These are phyloP conservation scores for Prionace glauca DNA, from an alignment of 2,797 vertebrate genomes.

Conservation along the genomic window DNA sequence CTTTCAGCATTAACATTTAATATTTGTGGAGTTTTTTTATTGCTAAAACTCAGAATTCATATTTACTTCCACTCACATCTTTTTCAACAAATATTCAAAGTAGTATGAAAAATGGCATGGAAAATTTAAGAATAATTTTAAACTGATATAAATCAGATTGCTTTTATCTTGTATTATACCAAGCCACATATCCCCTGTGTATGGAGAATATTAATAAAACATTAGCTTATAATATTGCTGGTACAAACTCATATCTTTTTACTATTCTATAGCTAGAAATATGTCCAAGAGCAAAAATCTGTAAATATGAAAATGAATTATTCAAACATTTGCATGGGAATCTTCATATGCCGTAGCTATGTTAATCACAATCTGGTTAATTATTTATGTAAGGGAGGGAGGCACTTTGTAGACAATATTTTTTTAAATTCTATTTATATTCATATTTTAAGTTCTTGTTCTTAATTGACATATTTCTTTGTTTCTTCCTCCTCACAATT, in stretches of 20 bases:
- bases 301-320: conserved; percentile 33
- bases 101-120: conserved; percentile 28
- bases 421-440: background rate
- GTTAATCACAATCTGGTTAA: conserved; percentile 16
- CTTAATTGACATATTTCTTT: background rate
- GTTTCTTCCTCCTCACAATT: background rate
- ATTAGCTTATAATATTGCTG: conserved; percentile 23
- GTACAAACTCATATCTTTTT: conserved; percentile 17
- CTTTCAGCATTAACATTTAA: background rate
- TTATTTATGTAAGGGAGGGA: conserved; percentile 12
- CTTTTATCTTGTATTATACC: conserved; percentile 30
- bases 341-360: conserved; percentile 10
- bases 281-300: conserved; percentile 30
- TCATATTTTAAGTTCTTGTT: background rate
- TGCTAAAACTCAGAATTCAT: background rate
- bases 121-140: conserved; percentile 33
- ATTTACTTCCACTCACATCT: conserved; percentile 19
- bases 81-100: conserved; percentile 32
- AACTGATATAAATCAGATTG: conserved; percentile 22
- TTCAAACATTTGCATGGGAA: conserved; percentile 30
- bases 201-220: conserved; percentile 16
- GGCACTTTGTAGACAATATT: background rate
- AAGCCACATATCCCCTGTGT: conserved; percentile 16
- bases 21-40: background rate
- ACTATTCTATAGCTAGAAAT: conserved; percentile 19